Evolutionary conservation across 1,140 invertebrate species (phyloP), one percentile per base, ranked within the genome.

Genomic region (Caenorhabditis brenneri): DNA sequence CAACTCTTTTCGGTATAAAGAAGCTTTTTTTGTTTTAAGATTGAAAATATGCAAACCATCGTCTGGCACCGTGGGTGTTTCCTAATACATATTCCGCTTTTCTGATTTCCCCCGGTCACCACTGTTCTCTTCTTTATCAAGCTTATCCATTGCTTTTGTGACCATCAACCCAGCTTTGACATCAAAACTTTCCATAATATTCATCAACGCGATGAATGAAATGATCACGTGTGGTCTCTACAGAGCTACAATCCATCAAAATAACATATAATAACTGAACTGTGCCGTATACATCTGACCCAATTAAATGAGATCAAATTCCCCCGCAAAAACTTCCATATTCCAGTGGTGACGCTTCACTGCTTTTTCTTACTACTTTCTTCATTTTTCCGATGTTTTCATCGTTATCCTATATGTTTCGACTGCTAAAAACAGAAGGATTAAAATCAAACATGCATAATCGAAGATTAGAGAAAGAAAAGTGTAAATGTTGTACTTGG

Each of bases 381-480:
- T 42, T 42, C 5, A 42, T 42, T 5, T 42, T 55, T n/a, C 49
- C 22, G 31, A 10, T 65, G 31, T 65, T 33, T 46, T 74, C 29
- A 42, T 42, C 29, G 36, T 15, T 7, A 51, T 27, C 53, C 42
- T 33, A 7, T 36, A 33, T 15, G 2, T 16, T 29, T 58, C 9
- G 6, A 27, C 36, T 74, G 19, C 65, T 46, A 74, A 74, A 74
- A 74, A 42, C 65, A 74, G 19, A 42, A 22, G n/a, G 65, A 74
- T 74, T 74, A 74, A 74, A 74, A 74, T n/a, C 10, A 74, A 74
- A 74, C 33, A 74, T 74, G 65, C 29, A 74, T 46, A 74, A 19
- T 24, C 36, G 36, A 74, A 74, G 65, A 74, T 74, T 74, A 74
- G 36, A n/a, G n/a, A 5, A 42, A 42, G 22, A 51, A 51, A 51